These are phyloP conservation scores for Blastobasis adustella DNA, from an alignment of 2,888 invertebrate genomes.

Conservation along the genomic window DNA sequence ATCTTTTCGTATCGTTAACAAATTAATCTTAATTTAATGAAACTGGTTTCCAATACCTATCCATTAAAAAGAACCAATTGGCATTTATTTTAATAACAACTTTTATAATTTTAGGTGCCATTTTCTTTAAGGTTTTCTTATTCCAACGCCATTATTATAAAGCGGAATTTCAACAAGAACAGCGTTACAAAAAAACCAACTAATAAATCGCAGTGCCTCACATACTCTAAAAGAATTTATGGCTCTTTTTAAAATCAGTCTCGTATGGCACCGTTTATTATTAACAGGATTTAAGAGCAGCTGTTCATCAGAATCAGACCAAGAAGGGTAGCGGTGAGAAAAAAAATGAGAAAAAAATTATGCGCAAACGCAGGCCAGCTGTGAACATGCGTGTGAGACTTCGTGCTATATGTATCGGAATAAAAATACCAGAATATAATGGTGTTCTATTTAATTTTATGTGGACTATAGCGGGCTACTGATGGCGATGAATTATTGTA, in stretches of 20 bases:
- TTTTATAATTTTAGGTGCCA: too few relatives aligned
- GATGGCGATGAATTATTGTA: too few relatives aligned
- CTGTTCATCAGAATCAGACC: constrained; percentile 38
- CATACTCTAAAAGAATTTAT: constrained; percentile 32
- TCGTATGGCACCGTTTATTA: constrained; percentile 20
- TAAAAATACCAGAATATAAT: too few relatives aligned
- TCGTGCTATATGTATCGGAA: background rate
- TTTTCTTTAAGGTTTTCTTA: too few relatives aligned
- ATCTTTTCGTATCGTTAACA: too few relatives aligned
- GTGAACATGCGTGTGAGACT: constrained; percentile 27
- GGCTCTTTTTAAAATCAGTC: constrained; percentile 31
- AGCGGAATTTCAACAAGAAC: constrained; percentile 14
- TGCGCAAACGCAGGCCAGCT: constrained; percentile 18
- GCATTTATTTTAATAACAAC: too few relatives aligned
- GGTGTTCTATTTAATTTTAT: too few relatives aligned
- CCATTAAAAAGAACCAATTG: too few relatives aligned
- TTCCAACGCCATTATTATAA: background rate
- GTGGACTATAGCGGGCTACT: too few relatives aligned
- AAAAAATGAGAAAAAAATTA: constrained; percentile 24
- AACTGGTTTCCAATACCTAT: too few relatives aligned
- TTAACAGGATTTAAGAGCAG: constrained; percentile 35
- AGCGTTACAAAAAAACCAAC: constrained; percentile 19
- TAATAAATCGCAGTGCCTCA: constrained; percentile 29
- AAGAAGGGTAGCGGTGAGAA: constrained; percentile 29
- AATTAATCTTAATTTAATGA: too few relatives aligned